These are phyloP conservation scores for Agelaius phoeniceus DNA, from an alignment of 2,113 vertebrate species.

Conservation along the genomic window DNA sequence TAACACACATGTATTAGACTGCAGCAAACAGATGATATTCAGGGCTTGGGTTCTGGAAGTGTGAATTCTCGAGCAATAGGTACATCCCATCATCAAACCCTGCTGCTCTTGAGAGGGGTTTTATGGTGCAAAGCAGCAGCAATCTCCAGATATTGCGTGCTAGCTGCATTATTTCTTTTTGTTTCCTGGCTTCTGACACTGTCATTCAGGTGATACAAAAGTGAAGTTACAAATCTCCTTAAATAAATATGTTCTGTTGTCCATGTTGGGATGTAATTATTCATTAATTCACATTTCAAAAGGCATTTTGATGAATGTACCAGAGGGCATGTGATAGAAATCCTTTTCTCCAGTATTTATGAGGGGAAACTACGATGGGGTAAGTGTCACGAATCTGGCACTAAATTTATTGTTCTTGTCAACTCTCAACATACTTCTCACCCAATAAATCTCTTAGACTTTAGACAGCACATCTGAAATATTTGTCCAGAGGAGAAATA, in stretches of 20 bases:
- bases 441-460: slow-evolving; percentile 38
- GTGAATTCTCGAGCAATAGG: background rate
- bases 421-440: slow-evolving; percentile 49
- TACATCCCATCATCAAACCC: background rate
- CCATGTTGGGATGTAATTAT: slow-evolving; percentile 7
- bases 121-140: background rate
- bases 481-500: slow-evolving; percentile 22
- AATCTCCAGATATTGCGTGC: background rate
- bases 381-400: slow-evolving; percentile 44
- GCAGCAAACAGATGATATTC: background rate
- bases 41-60: background rate
- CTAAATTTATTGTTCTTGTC: slow-evolving; percentile 52
- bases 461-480: slow-evolving; percentile 34
- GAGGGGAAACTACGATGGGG: slow-evolving; percentile 2
- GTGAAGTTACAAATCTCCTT: slow-evolving; percentile 18
- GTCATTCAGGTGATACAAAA: slow-evolving; percentile 5
- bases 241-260: slow-evolving; percentile 33
- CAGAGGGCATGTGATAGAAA: slow-evolving; percentile 20
- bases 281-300: slow-evolving; percentile 48
- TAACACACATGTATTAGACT: background rate
- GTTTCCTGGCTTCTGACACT: background rate
- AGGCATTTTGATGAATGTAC: slow-evolving; percentile 29
- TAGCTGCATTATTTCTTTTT: background rate
- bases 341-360: slow-evolving; percentile 52
- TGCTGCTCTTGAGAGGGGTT: background rate